phyloP scores from a whole-genome alignment of 2,888 invertebrate species.

The Microctonus brassicae region DNA sequence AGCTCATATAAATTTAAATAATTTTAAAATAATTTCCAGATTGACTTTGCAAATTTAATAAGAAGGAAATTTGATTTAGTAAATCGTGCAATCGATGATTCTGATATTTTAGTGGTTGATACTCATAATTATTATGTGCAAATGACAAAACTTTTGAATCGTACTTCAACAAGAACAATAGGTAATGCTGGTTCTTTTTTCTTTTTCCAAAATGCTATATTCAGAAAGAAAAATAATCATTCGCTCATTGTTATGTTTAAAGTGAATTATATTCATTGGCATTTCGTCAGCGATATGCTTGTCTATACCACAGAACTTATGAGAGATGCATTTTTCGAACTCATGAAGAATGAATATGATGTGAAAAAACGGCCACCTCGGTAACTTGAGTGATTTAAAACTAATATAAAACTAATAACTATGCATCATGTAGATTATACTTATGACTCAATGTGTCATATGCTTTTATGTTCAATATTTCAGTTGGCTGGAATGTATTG shows the following conservation, averaged over 20 bases:
- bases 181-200: conserved; percentile 30
- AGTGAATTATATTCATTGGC: conserved; percentile 50
- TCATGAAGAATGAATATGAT: conserved; percentile 36
- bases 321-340: conserved; percentile 27
- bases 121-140: neutral
- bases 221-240: neutral
- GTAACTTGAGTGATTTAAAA: too few species aligned
- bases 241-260: neutral
- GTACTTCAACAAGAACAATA: conserved; percentile 40
- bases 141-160: conserved; percentile 34
- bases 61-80: conserved; percentile 26
- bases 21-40: conserved; percentile 2
- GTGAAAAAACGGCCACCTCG: conserved; percentile 32
- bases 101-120: neutral
- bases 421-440: too few species aligned
- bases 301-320: conserved; percentile 37
- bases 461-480: too few species aligned
- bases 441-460: too few species aligned
- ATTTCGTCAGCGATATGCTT: conserved; percentile 41
- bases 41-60: conserved; percentile 28
- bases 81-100: neutral
- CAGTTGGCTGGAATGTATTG: neutral
- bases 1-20: neutral
- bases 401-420: too few species aligned
- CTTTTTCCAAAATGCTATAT: neutral